Evolutionary conservation across 2,888 invertebrate species (phyloP).

Genomic region (Labia minor): DNA sequence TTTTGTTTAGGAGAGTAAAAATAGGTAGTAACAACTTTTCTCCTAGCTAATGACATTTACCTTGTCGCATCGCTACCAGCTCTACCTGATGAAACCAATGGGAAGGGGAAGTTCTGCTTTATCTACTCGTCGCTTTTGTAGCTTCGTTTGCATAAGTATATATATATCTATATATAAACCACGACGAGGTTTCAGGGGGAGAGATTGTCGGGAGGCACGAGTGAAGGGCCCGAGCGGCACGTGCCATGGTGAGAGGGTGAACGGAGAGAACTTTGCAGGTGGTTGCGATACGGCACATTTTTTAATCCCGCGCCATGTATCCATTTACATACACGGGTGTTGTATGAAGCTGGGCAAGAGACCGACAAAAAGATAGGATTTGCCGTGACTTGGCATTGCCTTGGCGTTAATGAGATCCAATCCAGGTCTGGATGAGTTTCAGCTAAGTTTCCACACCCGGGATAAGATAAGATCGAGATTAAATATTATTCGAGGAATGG

Average conservation of each 20-base stretch:
- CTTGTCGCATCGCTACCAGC: background rate
- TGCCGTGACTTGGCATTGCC: slow-evolving; percentile 3
- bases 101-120: background rate
- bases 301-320: background rate
- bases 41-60: background rate
- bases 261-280: background rate
- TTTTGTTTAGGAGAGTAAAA: background rate
- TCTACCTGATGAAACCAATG: background rate
- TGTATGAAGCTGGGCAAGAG: background rate
- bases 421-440: background rate
- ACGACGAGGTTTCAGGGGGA: too few species aligned
- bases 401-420: slow-evolving; percentile 1
- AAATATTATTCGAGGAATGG: background rate
- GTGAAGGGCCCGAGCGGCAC: background rate
- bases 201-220: too few species aligned
- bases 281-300: slow-evolving; percentile 8
- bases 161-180: background rate
- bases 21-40: background rate
- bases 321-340: background rate
- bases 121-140: slow-evolving; percentile 3
- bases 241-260: too few species aligned
- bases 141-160: slow-evolving; percentile 13
- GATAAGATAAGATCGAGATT: background rate
- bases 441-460: background rate
- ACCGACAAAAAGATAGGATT: slow-evolving; percentile 1